A percentile compares a stretch with the other conserved stretches of the same genome.
Conservation (phyloP, 2,888 invertebrate genomes). For the Sclerodermus sp. region DNA sequence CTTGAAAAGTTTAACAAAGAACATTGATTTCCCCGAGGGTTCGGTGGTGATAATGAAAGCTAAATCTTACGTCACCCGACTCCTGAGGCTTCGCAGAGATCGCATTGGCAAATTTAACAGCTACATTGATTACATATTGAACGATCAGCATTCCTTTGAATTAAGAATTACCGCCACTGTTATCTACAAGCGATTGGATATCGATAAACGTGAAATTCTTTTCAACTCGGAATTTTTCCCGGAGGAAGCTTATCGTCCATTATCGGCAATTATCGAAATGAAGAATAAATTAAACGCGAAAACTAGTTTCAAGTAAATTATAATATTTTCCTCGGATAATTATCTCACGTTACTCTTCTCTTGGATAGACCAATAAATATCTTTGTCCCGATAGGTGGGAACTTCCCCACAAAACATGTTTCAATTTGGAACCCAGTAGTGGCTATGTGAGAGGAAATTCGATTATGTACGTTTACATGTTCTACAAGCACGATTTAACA, state of each 20-base stretch:
- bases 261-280: constrained; percentile 24
- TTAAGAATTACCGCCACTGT: constrained; percentile 55
- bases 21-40: constrained; percentile 29
- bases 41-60: constrained; percentile 28
- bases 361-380: constrained; percentile 25
- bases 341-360: background rate
- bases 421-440: constrained; percentile 60
- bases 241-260: constrained; percentile 49
- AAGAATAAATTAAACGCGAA: constrained; percentile 33
- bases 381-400: constrained; percentile 61
- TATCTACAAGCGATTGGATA: constrained; percentile 47
- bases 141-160: constrained; percentile 55
- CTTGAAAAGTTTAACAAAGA: constrained; percentile 20
- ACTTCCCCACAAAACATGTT: constrained; percentile 59
- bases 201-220: constrained; percentile 41
- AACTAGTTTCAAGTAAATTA: constrained; percentile 33
- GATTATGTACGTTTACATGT: constrained; percentile 58
- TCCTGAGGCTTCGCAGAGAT: no score
- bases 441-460: constrained; percentile 62
- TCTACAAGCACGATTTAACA: constrained; percentile 33
- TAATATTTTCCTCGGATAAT: no score
- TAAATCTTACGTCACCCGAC: no score
- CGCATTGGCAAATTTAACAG: constrained; percentile 48
- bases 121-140: constrained; percentile 54
- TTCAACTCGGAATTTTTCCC: constrained; percentile 55